These are phyloP conservation scores for Lepetodrilus schrolli DNA, from an alignment of 2,888 invertebrate genomes.

Conservation along the genomic window DNA sequence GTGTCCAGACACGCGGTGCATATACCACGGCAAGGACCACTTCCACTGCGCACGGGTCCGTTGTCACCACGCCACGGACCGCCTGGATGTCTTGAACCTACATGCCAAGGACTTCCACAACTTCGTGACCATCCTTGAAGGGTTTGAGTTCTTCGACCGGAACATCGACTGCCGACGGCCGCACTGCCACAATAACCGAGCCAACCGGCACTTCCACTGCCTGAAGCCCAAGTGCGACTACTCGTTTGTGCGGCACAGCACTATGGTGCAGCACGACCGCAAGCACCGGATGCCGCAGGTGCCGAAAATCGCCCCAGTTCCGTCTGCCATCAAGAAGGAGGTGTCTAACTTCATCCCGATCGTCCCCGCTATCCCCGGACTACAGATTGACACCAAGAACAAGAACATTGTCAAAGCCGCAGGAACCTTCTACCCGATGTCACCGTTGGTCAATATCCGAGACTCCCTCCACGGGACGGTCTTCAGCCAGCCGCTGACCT, in stretches of 20 bases:
- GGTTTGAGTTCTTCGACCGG: conserved; percentile 88
- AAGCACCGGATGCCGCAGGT: conserved; percentile 77
- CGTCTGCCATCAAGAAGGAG: conserved; percentile 24
- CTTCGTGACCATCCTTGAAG: conserved; percentile 86
- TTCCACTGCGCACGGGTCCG: conserved; percentile 89
- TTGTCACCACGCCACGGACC: conserved; percentile 89
- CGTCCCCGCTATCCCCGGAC: conserved; percentile 26
- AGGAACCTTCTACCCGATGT: conserved; percentile 92
- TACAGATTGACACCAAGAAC: conserved; percentile 23
- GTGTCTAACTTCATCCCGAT: conserved; percentile 38
- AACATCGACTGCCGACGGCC: conserved; percentile 83
- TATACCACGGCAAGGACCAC: conserved; percentile 83
- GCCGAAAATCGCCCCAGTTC: conserved; percentile 41
- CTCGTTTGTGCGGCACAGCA: conserved; percentile 84
- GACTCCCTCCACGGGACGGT: neutral
- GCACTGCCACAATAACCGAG: conserved; percentile 82
- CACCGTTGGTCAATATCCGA: conserved; percentile 69
- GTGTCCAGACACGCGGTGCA: conserved; percentile 85
- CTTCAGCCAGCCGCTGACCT: neutral
- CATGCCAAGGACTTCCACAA: conserved; percentile 92
- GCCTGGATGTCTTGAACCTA: conserved; percentile 84
- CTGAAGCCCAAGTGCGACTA: conserved; percentile 83
- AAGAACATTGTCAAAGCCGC: conserved; percentile 89
- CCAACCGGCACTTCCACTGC: conserved; percentile 87
- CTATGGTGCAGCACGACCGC: conserved; percentile 84